phyloP scores from a whole-genome alignment of 2,888 invertebrate species.

The Agriopis leucophaearia region DNA sequence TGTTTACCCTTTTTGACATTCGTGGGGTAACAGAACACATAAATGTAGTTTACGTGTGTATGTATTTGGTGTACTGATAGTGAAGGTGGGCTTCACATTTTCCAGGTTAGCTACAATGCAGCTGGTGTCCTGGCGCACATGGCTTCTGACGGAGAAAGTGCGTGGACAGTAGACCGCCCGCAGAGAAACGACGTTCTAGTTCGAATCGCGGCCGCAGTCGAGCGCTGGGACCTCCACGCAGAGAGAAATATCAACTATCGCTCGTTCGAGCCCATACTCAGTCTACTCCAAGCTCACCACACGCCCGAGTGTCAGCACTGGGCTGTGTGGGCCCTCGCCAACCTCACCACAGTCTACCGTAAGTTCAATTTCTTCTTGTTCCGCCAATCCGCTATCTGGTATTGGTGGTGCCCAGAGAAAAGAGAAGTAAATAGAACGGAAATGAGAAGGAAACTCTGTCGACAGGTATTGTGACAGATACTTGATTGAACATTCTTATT shows the following conservation, averaged over 20 bases:
- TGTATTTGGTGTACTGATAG: too few relatives aligned
- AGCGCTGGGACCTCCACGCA: conserved; percentile 94
- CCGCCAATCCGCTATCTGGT: too few relatives aligned
- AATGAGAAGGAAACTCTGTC: too few relatives aligned
- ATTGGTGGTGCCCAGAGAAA: too few relatives aligned
- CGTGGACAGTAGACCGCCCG: conserved; percentile 93
- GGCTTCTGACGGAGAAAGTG: conserved; percentile 94
- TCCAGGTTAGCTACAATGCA: conserved; percentile 96
- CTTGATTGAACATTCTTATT: too few relatives aligned
- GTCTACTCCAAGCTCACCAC: conserved; percentile 92
- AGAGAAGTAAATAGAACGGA: too few relatives aligned
- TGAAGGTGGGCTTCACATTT: too few relatives aligned
- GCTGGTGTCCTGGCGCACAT: conserved; percentile 98
- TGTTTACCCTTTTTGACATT: too few relatives aligned
- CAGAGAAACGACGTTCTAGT: conserved; percentile 90
- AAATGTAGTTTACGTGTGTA: too few relatives aligned
- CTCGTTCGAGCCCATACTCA: conserved; percentile 95
- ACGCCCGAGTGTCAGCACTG: conserved; percentile 97
- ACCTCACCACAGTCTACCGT: conserved; percentile 97
- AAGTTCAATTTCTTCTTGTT: conserved; percentile 73
- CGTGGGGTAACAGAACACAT: too few relatives aligned
- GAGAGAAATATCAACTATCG: conserved; percentile 98
- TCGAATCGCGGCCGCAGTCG: conserved; percentile 93
- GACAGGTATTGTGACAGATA: too few relatives aligned
- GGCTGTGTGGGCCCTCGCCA: conserved; percentile 99